Evolutionary conservation across 2,797 vertebrate genomes (phyloP).

Genomic region (Momotus momota): DNA sequence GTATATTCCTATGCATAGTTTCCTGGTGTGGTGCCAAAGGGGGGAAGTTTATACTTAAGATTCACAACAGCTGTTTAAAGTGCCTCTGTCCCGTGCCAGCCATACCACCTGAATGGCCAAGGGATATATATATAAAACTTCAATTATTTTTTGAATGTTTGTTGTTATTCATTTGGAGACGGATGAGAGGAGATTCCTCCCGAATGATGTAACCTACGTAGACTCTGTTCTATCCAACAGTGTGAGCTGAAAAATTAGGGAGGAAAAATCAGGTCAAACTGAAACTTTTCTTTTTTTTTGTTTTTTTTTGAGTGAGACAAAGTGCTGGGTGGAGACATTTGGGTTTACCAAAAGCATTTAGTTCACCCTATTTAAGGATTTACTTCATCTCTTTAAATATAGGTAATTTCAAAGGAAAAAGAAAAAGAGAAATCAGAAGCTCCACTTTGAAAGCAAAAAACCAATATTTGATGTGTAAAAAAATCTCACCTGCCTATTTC

Average conservation of each 20-base stretch:
- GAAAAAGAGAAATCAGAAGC: not conserved
- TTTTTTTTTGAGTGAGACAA: slow-evolving; percentile 20
- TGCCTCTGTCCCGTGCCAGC: slow-evolving; percentile 61
- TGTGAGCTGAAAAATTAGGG: slow-evolving; percentile 69
- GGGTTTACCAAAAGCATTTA: not conserved
- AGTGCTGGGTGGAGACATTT: slow-evolving; percentile 7
- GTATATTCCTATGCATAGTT: slow-evolving; percentile 62
- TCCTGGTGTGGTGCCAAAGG: slow-evolving; percentile 46
- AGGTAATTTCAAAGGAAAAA: not conserved
- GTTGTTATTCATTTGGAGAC: slow-evolving; percentile 70
- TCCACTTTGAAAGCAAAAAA: not conserved
- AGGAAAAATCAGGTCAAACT: slow-evolving; percentile 71
- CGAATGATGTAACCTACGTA: slow-evolving; percentile 54
- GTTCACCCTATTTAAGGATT: not conserved
- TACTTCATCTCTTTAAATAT: not conserved
- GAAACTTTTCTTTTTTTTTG: not conserved
- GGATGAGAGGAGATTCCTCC: slow-evolving; percentile 71
- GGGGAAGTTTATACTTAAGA: slow-evolving; percentile 68
- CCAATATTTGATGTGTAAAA: not conserved
- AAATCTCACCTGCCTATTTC: not conserved
- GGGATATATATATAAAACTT: slow-evolving; percentile 71
- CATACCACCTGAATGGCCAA: slow-evolving; percentile 73
- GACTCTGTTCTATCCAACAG: slow-evolving; percentile 63
- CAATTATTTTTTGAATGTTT: slow-evolving; percentile 69
- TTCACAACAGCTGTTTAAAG: slow-evolving; percentile 72